A percentile compares a stretch with the other conserved stretches of the same genome.
These are phyloP conservation scores for Sminthurinus signatus DNA, from an alignment of 1,140 invertebrate genomes.

Conservation along the genomic window DNA sequence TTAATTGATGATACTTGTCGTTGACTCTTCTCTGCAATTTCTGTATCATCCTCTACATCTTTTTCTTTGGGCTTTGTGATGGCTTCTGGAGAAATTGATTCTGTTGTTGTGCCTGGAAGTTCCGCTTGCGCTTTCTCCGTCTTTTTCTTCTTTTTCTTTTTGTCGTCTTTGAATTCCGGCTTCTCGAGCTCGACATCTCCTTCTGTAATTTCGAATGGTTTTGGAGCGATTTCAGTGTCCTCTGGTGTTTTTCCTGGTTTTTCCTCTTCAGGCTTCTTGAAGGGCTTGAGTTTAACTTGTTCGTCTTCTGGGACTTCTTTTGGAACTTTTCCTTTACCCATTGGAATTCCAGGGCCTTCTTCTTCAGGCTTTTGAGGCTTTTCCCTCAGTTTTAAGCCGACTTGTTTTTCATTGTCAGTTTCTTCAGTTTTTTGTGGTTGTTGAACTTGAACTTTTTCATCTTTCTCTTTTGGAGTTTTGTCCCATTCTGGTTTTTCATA, in stretches of 20 bases:
- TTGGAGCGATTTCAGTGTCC: background rate
- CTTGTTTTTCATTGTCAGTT: background rate
- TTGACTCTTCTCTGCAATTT: conserved; percentile 1
- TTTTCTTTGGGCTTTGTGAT: background rate
- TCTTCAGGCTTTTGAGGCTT: conserved; percentile 5
- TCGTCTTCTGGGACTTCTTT: background rate
- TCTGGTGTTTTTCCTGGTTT: background rate
- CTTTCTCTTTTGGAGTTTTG: background rate
- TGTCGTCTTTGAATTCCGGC: background rate
- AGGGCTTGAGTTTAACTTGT: conserved; percentile 5
- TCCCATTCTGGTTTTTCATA: background rate
- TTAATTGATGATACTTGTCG: background rate
- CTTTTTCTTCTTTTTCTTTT: background rate
- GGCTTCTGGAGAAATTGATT: background rate
- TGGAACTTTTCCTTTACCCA: conserved; percentile 22
- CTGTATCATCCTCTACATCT: background rate
- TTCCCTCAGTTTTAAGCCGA: background rate
- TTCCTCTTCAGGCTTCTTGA: background rate
- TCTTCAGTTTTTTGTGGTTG: background rate
- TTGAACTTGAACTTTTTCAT: background rate
- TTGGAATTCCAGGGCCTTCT: background rate
- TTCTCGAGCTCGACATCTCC: conserved; percentile 3
- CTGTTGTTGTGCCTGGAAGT: background rate
- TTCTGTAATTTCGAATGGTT: background rate
- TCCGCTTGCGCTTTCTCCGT: background rate